Base-by-base conservation (phyloP, 2,113 vertebrate genomes). In the Anser brachyrhynchus region DNA sequence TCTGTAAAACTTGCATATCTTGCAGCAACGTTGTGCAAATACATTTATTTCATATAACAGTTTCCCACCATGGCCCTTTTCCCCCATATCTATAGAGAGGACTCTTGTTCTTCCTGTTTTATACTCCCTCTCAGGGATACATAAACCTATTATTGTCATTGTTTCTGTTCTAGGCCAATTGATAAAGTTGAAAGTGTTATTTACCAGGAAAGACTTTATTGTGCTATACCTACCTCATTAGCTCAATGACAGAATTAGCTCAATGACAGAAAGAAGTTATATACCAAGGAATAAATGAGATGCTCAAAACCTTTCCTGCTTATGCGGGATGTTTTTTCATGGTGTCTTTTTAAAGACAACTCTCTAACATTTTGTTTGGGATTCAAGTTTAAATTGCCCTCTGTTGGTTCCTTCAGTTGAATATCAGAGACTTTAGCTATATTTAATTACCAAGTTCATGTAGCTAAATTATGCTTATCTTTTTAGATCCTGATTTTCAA, bases 121-220 rank as follows among this genome's bases (percentile, higher is more conserved):
- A 59, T 85, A 91, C 80, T 97, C 95, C 96, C 95, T 94, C 97
- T 97, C 97, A 97, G 97, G 96, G 91, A 96, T 75, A 37, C 67
- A 85, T 91, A 79, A 86, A 89, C 49, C 86, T 64, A 62, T 70
- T 66, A 41, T 66, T 41, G 70, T 82, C 18, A 65, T 75, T 21
- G 80, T 85, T 82, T 85, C 46, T 91, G 84, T 93, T 87, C 71
- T 62, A 54, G 18, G 64, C 86, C 59, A 39, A 65, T 92, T 11
- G 3, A 4, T 62, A 21, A 93, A 86, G 61, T 87, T 89, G 69
- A 33, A 76, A 84, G 77, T 69, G 86, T 82, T 95, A 64, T 59
- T 88, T 78, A 92, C 73, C 84, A 92, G 86, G 84, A 94, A 84
- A 55, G 92, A 85, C 89, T 93, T 76, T 71, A 77, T 89, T 87